A percentile compares a stretch with the other conserved stretches of the same genome.
Conservation (phyloP, 2,797 vertebrate species). For the Astyanax mexicanus region DNA sequence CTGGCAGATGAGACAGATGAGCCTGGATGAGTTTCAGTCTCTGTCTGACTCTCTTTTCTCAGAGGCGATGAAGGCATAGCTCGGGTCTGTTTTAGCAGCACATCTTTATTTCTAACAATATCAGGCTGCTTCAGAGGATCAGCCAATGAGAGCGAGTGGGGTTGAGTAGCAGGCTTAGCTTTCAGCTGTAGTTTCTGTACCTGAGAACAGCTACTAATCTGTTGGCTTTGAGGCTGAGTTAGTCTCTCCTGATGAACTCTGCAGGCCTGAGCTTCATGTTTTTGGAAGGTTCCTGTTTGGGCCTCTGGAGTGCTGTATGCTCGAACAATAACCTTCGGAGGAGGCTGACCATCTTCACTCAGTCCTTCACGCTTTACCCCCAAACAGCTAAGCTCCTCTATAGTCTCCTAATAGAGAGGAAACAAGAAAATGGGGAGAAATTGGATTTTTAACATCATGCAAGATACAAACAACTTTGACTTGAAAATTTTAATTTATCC, state of each 20-base stretch:
- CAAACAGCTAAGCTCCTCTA: constrained; percentile 51
- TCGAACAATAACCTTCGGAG: constrained; percentile 49
- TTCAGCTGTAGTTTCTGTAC: constrained; percentile 3
- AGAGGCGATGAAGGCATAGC: constrained; percentile 8
- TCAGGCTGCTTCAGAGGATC: constrained; percentile 31
- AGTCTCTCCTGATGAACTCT: neutral
- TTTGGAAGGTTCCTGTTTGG: constrained; percentile 15
- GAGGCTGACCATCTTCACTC: constrained; percentile 30
- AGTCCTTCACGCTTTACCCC: constrained; percentile 35
- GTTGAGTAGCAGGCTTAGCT: neutral
- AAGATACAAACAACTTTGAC: neutral
- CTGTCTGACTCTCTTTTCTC: constrained; percentile 8
- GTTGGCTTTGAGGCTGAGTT: constrained; percentile 17
- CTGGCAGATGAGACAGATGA: neutral
- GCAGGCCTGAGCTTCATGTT: constrained; percentile 32
- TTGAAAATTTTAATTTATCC: too few species aligned
- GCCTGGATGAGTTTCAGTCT: constrained; percentile 18
- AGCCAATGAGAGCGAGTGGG: neutral
- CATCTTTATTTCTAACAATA: constrained; percentile 14
- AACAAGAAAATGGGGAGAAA: neutral
- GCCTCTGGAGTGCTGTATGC: constrained; percentile 40
- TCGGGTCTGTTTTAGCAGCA: constrained; percentile 17
- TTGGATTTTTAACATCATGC: neutral
- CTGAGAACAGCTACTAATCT: too few species aligned
- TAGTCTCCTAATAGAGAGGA: constrained; percentile 51